Evolutionary conservation across 2,888 invertebrate genomes (phyloP).

Genomic region (Drosophila anceps): DNA sequence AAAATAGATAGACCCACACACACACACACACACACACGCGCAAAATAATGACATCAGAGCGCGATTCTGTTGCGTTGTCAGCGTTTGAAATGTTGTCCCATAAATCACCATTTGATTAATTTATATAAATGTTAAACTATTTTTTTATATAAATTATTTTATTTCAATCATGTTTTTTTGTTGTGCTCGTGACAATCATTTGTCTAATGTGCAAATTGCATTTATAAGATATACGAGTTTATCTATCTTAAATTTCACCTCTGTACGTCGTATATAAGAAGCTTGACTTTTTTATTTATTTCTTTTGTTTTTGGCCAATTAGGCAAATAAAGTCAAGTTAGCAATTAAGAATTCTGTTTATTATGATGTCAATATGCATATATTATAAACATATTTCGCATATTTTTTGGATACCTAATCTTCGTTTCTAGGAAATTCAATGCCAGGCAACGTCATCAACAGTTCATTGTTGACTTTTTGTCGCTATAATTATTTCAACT

Average conservation of each 20-base stretch:
- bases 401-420: conserved; percentile 17
- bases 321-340: conserved; percentile 72
- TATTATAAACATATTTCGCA: conserved; percentile 47
- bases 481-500: conserved; percentile 64
- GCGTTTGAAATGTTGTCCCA: conserved; percentile 66
- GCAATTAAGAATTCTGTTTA: conserved; percentile 62
- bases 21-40: conserved; percentile 12
- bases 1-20: conserved; percentile 34
- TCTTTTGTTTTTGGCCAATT: conserved; percentile 59
- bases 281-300: conserved; percentile 20
- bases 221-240: conserved; percentile 11
- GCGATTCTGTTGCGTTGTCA: conserved; percentile 52
- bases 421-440: conserved; percentile 51
- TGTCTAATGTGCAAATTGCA: conserved; percentile 59
- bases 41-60: conserved; percentile 75
- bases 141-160: conserved; percentile 25
- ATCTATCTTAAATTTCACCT: conserved; percentile 5
- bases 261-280: conserved; percentile 16
- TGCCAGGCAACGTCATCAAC: conserved; percentile 70
- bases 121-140: conserved; percentile 60
- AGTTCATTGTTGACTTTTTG: conserved; percentile 51
- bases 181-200: conserved; percentile 51
- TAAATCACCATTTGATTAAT: conserved; percentile 80
- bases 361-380: conserved; percentile 50
- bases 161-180: conserved; percentile 14